Conservation (phyloP, 2,888 invertebrate species). For the Andrena minutula region DNA sequence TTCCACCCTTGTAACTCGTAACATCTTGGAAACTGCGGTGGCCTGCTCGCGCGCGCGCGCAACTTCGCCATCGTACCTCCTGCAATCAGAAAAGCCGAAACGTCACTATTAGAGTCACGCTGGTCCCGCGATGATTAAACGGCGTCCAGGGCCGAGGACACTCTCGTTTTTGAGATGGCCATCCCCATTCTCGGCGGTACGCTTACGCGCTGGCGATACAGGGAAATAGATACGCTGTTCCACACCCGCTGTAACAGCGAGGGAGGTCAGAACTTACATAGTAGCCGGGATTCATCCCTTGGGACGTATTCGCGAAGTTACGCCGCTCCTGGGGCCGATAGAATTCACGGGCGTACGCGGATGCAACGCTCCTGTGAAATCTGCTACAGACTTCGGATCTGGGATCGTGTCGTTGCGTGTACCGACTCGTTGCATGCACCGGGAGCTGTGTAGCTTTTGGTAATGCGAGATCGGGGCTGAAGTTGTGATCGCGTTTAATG, state of each 20-base stretch:
- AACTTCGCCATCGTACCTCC: constrained; percentile 7
- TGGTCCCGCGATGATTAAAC: constrained; percentile 26
- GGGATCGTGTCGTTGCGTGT: background rate
- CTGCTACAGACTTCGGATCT: constrained; percentile 48
- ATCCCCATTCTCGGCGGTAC: background rate
- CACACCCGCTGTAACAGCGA: constrained; percentile 14
- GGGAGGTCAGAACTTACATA: constrained; percentile 41
- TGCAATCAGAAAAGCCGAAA: constrained; percentile 47
- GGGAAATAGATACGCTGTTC: constrained; percentile 48
- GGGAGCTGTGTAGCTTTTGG: background rate
- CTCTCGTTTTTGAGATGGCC: constrained; percentile 29
- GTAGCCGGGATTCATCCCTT: constrained; percentile 68
- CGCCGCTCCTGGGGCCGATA: constrained; percentile 66
- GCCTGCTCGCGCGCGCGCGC: background rate
- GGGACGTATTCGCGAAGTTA: constrained; percentile 69
- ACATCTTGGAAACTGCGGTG: constrained; percentile 20
- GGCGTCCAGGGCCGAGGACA: background rate
- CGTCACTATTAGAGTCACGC: constrained; percentile 6
- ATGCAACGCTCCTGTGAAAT: constrained; percentile 37
- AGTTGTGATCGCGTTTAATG: constrained; percentile 1
- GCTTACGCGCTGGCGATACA: constrained; percentile 31
- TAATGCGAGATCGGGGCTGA: background rate
- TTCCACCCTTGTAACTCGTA: constrained; percentile 8
- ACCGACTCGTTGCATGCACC: constrained; percentile 10
- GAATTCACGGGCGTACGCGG: constrained; percentile 42